Evolutionary conservation across 2,113 vertebrate species (phyloP), one percentile per base, ranked within the genome.

Genomic region (Stomatorhinus ivindoensis): DNA sequence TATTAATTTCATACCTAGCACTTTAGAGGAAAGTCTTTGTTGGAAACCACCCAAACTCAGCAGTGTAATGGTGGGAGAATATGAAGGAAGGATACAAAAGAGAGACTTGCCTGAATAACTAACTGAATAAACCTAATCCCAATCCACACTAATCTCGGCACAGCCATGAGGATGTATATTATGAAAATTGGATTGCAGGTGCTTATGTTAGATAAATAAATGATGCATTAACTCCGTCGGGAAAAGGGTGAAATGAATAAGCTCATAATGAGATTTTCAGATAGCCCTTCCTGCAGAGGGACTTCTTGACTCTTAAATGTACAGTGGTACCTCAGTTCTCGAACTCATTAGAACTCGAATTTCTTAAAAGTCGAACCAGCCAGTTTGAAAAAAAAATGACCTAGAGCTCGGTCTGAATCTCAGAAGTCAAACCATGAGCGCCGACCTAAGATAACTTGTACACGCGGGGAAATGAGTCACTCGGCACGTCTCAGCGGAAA

Each of bases 181-280:
- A 88, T 42, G 73, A 51, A 50, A 88, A 87, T 92, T 46, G 91
- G 92, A 94, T 94, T 94, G 93, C 91, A 93, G 91, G 91, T 93
- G 92, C 2, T 65, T 90, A 13, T 92, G 90, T 90, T 91, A 90
- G 89, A 92, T 93, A 93, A 94, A 94, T 91, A 92, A 91, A 91
- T 91, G 88, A 92, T 90, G 92, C 90, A 89, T 94, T 93, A 90
- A 46, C 84, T 87, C 91, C 90, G 92, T 93, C 90, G 89, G 86
- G 91, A 88, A 90, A 89, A 90, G 92, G 90, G 42, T 89, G 92
- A 65, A 82, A 89, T 55, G 47, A 90, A 89, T 93, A 92, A 95
- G 86, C 93, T 90, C 90, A 92, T 94, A 93, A 95, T 95, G 92
- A 92, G 91, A 94, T 95, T 93, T 93, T 87, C 90, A 88, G 91